These are phyloP conservation scores for Potamarius usumacintae DNA, from an alignment of 2,113 vertebrate genomes.

Conservation along the genomic window DNA sequence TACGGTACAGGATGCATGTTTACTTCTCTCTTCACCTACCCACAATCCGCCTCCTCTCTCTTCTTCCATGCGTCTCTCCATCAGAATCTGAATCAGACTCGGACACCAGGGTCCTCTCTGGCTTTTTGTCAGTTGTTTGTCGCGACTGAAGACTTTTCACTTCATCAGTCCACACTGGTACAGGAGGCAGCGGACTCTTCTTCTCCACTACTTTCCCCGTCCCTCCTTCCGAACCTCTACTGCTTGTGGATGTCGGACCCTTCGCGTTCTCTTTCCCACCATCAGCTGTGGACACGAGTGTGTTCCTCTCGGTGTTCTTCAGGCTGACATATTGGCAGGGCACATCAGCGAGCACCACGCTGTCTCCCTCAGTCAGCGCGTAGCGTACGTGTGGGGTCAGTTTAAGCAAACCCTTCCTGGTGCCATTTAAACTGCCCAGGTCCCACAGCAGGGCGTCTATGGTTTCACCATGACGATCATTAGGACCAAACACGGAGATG, in stretches of 20 bases:
- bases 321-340: constrained; percentile 76
- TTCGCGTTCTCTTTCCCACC: not conserved
- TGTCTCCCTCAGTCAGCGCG: constrained; percentile 75
- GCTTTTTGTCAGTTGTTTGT: not conserved
- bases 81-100: constrained; percentile 84
- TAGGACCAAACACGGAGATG: constrained; percentile 72
- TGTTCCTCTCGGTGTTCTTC: not conserved
- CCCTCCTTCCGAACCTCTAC: not conserved
- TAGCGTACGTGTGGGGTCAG: constrained; percentile 78
- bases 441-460: constrained; percentile 79
- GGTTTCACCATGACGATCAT: constrained; percentile 61
- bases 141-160: not conserved
- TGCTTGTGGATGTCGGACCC: not conserved
- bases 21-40: constrained; percentile 27
- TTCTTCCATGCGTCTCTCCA: constrained; percentile 58
- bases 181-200: constrained; percentile 29
- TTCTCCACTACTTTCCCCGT: constrained; percentile 38
- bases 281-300: not conserved
- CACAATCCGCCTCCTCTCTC: constrained; percentile 27
- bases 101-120: constrained; percentile 65
- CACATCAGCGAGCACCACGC: constrained; percentile 81
- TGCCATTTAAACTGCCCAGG: constrained; percentile 83
- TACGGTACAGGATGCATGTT: not conserved
- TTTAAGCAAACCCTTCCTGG: constrained; percentile 73
- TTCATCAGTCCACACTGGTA: constrained; percentile 29